phyloP scores from a whole-genome alignment of 2,797 vertebrate species.

The Xyrichtys novacula region DNA sequence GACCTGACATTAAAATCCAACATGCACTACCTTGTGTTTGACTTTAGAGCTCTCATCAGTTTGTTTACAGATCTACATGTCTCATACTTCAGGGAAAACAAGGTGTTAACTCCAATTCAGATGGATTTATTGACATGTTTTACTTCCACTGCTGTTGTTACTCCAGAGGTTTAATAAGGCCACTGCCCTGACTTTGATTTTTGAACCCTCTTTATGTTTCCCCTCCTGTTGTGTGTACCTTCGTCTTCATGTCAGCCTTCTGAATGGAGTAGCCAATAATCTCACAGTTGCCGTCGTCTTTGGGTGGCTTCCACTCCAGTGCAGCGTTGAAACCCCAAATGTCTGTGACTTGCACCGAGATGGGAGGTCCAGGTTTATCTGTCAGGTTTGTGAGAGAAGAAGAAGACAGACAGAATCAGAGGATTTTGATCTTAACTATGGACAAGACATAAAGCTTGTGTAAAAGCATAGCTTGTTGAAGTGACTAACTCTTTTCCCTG shows the following conservation, averaged over 20 bases:
- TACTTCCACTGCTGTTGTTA: too few species aligned
- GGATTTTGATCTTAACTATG: slow-evolving; percentile 19
- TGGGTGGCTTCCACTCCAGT: slow-evolving; percentile 91
- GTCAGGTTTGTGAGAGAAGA: slow-evolving; percentile 29
- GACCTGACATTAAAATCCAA: too few species aligned
- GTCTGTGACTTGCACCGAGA: slow-evolving; percentile 85
- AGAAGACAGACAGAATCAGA: slow-evolving; percentile 4
- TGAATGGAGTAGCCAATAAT: slow-evolving; percentile 90
- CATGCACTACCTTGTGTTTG: too few species aligned
- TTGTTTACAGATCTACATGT: too few species aligned
- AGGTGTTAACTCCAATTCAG: too few species aligned
- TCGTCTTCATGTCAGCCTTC: slow-evolving; percentile 92
- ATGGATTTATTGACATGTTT: too few species aligned
- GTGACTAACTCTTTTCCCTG: slow-evolving; percentile 24
- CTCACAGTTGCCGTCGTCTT: slow-evolving; percentile 90
- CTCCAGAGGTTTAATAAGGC: too few species aligned
- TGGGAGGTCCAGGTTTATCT: slow-evolving; percentile 90
- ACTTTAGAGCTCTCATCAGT: too few species aligned
- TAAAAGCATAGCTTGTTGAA: slow-evolving; percentile 2
- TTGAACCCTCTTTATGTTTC: neutral
- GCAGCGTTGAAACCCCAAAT: slow-evolving; percentile 93
- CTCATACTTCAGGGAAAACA: too few species aligned
- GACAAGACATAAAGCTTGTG: neutral
- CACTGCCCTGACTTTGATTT: too few species aligned
- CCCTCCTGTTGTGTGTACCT: slow-evolving; percentile 77